These are phyloP conservation scores for Drymodes brunneopygia DNA, from an alignment of 2,113 vertebrate species.

Conservation along the genomic window DNA sequence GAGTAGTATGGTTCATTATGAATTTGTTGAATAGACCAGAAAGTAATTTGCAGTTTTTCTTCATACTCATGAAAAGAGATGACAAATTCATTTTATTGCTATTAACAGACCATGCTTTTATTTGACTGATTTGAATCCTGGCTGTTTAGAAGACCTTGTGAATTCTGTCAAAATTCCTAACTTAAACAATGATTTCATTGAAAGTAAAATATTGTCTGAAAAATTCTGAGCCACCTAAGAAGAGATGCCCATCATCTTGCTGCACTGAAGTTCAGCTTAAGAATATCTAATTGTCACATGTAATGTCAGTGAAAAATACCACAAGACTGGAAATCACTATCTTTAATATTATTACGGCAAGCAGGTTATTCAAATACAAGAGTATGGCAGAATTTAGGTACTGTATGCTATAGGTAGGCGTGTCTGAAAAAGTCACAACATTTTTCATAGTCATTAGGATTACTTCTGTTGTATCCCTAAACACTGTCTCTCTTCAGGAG, in stretches of 20 bases:
- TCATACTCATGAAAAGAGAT: background rate
- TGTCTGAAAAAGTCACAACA: background rate
- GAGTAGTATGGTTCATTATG: background rate
- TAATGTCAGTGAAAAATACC: background rate
- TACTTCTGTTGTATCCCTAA: background rate
- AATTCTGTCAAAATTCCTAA: background rate
- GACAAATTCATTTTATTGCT: background rate
- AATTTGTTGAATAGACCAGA: background rate
- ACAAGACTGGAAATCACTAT: background rate
- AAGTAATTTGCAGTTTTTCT: background rate
- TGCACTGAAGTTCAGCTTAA: background rate
- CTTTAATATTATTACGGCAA: background rate
- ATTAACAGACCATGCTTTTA: background rate
- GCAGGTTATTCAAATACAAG: background rate
- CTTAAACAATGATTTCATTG: background rate
- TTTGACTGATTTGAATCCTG: background rate
- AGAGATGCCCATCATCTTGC: background rate
- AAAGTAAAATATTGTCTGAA: background rate
- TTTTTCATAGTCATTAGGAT: background rate
- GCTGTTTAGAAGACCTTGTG: background rate
- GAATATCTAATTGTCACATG: background rate
- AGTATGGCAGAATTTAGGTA: background rate
- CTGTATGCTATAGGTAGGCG: background rate
- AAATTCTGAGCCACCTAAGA: background rate
- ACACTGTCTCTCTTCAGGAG: background rate